These are phyloP conservation scores for Cirrhinus molitorella DNA, from an alignment of 2,797 vertebrate species.

Conservation along the genomic window DNA sequence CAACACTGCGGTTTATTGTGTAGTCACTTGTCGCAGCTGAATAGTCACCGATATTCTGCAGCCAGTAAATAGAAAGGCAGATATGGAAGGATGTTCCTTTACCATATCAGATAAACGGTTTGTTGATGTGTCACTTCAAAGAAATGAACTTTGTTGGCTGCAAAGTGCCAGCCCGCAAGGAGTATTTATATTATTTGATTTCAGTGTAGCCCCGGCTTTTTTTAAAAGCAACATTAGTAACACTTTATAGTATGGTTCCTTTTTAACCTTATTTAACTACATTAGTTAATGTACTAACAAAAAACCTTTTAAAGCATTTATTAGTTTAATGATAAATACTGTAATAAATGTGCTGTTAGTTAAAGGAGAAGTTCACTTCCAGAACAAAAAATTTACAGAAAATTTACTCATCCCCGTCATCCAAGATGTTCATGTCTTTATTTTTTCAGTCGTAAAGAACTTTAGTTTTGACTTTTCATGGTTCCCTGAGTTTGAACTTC, in stretches of 20 bases:
- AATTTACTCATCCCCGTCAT: too few relatives aligned
- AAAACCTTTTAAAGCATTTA: neutral
- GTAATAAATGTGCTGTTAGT: too few relatives aligned
- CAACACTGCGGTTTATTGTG: conserved; percentile 24
- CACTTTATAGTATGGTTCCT: neutral
- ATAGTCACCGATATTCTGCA: conserved; percentile 9
- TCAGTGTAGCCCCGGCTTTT: neutral
- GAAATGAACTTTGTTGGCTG: neutral
- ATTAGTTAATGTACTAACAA: neutral
- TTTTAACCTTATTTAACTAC: neutral
- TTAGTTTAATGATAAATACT: too few relatives aligned
- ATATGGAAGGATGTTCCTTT: conserved; percentile 1
- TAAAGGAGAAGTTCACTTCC: too few relatives aligned
- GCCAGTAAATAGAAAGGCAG: conserved; percentile 6
- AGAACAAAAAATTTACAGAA: too few relatives aligned
- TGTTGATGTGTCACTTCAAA: conserved; percentile 9
- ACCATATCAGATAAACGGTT: neutral
- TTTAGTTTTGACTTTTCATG: too few relatives aligned
- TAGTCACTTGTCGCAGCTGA: conserved; percentile 22
- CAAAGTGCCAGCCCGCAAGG: neutral
- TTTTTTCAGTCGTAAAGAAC: too few relatives aligned
- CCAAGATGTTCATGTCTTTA: too few relatives aligned
- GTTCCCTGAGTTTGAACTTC: too few relatives aligned
- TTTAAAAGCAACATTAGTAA: neutral
- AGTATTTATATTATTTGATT: neutral